Evolutionary conservation across 2,888 invertebrate species (phyloP).

Genomic region (Epinotia bilunana): DNA sequence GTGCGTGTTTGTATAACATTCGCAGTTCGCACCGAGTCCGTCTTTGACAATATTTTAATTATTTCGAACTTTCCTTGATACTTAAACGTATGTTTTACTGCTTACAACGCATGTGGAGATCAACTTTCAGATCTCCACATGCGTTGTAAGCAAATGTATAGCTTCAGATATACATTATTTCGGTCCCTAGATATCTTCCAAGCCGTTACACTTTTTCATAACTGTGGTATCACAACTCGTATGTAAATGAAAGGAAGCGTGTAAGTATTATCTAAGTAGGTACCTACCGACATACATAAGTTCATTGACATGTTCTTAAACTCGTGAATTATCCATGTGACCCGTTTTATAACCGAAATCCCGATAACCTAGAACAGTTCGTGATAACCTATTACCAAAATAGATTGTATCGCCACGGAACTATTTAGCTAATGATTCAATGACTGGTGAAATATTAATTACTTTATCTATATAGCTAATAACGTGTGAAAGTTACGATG

Average conservation of each 20-base stretch:
- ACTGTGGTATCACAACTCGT: neutral
- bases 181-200: neutral
- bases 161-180: neutral
- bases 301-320: conserved; percentile 33
- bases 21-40: too few species aligned
- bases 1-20: neutral
- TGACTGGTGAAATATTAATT: conserved; percentile 26
- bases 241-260: neutral
- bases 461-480: neutral
- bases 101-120: too few species aligned
- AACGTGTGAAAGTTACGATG: neutral
- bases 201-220: neutral
- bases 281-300: conserved; percentile 8
- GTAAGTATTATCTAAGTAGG: neutral
- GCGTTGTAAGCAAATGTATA: neutral
- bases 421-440: conserved; percentile 24
- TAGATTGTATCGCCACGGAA: conserved; percentile 22
- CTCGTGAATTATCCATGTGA: conserved; percentile 18
- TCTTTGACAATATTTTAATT: neutral
- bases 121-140: too few species aligned
- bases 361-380: conserved; percentile 22
- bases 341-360: conserved; percentile 15
- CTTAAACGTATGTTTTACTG: neutral
- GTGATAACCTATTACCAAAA: conserved; percentile 33
- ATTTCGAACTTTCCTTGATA: neutral